Evolutionary conservation across 2,888 invertebrate genomes (phyloP).

Genomic region (Aspidapion aeneum): DNA sequence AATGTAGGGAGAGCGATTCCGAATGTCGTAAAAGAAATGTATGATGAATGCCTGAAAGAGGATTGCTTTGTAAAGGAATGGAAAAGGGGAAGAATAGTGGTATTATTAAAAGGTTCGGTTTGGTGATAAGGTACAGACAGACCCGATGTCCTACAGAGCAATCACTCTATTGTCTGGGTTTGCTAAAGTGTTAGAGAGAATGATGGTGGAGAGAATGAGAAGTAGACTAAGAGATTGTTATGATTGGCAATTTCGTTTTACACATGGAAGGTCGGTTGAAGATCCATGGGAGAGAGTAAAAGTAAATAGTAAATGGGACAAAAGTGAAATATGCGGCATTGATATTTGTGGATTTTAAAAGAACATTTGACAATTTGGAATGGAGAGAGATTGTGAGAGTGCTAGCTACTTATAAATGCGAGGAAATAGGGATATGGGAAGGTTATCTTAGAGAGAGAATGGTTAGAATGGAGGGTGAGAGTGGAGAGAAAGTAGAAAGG

Average conservation of each 20-base stretch:
- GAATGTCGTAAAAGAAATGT: neutral
- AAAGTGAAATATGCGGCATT: neutral
- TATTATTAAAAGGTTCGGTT: neutral
- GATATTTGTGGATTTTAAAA: neutral
- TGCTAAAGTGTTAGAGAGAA: neutral
- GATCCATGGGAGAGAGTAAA: neutral
- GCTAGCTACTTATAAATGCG: neutral
- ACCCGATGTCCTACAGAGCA: neutral
- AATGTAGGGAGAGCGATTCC: neutral
- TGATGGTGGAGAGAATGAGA: neutral
- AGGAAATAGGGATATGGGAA: neutral
- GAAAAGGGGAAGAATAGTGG: neutral
- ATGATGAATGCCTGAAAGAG: neutral
- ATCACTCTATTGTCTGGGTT: neutral
- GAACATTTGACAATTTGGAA: neutral
- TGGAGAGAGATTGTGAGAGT: neutral
- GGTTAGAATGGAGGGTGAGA: neutral
- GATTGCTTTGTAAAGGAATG: neutral
- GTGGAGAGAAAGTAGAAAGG: neutral
- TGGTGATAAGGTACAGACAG: neutral
- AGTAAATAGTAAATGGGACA: neutral
- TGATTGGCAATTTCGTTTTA: neutral
- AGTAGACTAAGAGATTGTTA: neutral
- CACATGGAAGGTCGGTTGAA: neutral
- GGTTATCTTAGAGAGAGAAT: neutral